Base-by-base conservation (phyloP, 2,797 vertebrate genomes). In the Heteromormyrus szaboi region DNA sequence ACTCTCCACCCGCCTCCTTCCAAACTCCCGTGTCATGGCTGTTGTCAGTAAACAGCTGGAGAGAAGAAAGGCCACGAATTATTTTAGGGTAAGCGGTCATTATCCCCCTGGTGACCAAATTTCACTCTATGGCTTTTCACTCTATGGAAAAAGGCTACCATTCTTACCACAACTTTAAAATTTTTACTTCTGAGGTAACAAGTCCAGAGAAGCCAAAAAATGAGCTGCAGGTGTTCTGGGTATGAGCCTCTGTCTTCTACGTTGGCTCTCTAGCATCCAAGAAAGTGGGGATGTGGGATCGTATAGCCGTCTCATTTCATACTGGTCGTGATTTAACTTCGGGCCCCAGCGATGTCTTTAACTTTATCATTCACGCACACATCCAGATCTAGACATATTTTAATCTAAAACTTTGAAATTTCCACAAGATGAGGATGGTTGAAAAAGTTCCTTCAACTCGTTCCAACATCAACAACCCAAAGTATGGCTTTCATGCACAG, bases 31-130 rank as follows among this genome's bases (percentile, higher is more conserved):
- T 46, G n/a, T 86, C 29, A 56, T 29, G 53, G 53, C 25, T 86
- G 51, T 56, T 59, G 12, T 86, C 53, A 86, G 50, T 86, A 41
- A 86, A 86, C 85, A 86, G 50, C 85, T 41, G 14, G 85, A 41
- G 29, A 86, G 19, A 86, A 11, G 50, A 56, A 37, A 12, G 50
- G 50, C 83, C 11, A 0, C 12, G 0, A 8, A 53, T 72, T 37
- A 72, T 29, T 85, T 85, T 85, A 85, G 22, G 37, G 72, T n/a
- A 51, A 25, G n/a, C 22, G 12, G 44, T 17, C 46, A 17, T 19
- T 17, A 54, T 86, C 4, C 25, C 22, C 41, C 46, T 50, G 79
- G 9, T 8, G 2, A 86, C 29, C 14, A 9, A 14, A 37, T 86
- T 59, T 59, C 33, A 84, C 81, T 46, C n/a, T 25, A 19, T 6